Percentiles rank a stretch among this genome's conserved stretches.
These are phyloP conservation scores for Chrysopa pallens DNA, from an alignment of 1,140 invertebrate species.

Conservation along the genomic window DNA sequence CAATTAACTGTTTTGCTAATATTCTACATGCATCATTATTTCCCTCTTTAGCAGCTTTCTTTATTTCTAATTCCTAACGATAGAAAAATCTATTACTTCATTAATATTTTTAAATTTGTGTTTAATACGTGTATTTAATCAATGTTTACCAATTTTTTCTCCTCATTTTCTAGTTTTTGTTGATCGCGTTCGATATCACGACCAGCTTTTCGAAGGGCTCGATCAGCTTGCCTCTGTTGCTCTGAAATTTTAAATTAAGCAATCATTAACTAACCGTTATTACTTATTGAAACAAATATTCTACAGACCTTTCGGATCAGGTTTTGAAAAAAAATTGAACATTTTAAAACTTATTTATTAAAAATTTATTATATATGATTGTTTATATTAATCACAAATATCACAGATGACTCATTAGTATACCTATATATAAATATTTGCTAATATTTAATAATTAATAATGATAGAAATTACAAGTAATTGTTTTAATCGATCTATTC, in stretches of 20 bases:
- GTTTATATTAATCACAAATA: no score
- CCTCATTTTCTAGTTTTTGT: slow-evolving; percentile 62
- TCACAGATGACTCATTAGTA: no score
- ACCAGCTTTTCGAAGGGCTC: slow-evolving; percentile 54
- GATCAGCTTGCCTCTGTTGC: slow-evolving; percentile 65
- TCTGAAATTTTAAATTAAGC: slow-evolving; percentile 35
- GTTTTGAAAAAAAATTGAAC: slow-evolving; percentile 21
- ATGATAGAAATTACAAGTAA: no score
- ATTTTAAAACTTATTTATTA: slow-evolving; percentile 3
- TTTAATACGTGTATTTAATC: not conserved
- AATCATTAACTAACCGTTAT: not conserved
- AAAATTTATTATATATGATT: no score
- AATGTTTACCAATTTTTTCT: slow-evolving; percentile 62
- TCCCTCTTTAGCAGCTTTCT: slow-evolving; percentile 69
- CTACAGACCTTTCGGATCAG: slow-evolving; percentile 18
- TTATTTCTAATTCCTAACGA: slow-evolving; percentile 69
- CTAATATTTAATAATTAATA: no score
- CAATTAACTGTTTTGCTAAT: slow-evolving; percentile 76
- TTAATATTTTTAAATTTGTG: slow-evolving; percentile 2
- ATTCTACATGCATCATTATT: slow-evolving; percentile 69
- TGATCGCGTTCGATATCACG: slow-evolving; percentile 72
- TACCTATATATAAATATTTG: no score
- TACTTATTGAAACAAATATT: not conserved
- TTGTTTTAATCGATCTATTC: no score
- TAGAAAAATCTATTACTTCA: slow-evolving; percentile 3